Conservation (phyloP, 2,113 vertebrate genomes). For the Micronycteris hirsuta region DNA sequence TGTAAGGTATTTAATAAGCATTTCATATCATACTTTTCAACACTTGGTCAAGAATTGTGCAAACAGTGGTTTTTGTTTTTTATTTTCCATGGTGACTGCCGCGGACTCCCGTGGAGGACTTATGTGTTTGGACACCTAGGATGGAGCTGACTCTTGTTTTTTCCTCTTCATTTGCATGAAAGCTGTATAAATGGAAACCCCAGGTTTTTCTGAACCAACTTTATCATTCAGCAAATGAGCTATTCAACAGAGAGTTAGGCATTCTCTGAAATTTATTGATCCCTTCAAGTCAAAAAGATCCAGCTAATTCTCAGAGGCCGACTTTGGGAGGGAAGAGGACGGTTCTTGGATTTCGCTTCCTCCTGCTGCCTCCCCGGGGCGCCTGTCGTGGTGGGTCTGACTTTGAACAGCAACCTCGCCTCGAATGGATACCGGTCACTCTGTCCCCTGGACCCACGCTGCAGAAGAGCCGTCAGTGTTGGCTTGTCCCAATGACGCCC, state of each 20-base stretch:
- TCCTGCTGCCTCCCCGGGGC: neutral
- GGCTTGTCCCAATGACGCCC: neutral
- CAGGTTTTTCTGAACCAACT: neutral
- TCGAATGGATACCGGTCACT: neutral
- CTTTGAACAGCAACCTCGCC: neutral
- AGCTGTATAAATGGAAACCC: neutral
- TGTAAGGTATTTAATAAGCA: constrained; percentile 57
- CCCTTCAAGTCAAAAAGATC: neutral
- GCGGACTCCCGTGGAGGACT: neutral
- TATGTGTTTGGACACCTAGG: neutral
- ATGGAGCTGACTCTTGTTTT: neutral
- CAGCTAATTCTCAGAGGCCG: neutral
- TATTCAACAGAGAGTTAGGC: neutral
- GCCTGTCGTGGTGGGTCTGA: neutral
- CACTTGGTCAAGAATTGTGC: neutral
- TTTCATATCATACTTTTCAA: constrained; percentile 48
- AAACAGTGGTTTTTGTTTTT: constrained; percentile 46
- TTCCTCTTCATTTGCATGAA: neutral
- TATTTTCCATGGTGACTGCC: constrained; percentile 24
- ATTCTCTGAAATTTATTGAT: constrained; percentile 15
- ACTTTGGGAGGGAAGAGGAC: neutral
- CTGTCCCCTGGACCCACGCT: neutral
- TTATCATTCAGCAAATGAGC: constrained; percentile 2
- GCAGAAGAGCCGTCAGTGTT: neutral
- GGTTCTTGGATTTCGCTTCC: neutral